Percentiles rank a stretch among this genome's conserved stretches.
Conservation (phyloP, 2,888 invertebrate genomes). For the Tetragonula carbonaria region DNA sequence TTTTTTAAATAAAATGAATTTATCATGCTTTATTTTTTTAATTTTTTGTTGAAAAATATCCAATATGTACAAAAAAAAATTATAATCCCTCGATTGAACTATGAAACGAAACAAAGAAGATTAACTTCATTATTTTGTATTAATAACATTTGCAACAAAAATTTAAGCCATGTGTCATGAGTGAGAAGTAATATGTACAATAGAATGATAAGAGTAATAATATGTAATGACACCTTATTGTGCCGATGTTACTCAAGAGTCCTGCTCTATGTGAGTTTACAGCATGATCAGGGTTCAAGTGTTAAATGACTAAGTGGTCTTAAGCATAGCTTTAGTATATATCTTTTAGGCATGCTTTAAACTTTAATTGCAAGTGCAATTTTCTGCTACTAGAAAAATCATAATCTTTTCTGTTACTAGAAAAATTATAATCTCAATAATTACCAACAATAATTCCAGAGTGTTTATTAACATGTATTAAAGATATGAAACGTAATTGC, state of each 20-base stretch:
- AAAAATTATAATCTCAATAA: neutral
- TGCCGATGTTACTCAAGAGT: conserved; percentile 55
- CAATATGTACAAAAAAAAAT: neutral
- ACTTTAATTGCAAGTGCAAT: conserved; percentile 53
- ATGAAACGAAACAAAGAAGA: neutral
- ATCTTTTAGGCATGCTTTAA: conserved; percentile 28
- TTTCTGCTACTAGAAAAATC: neutral
- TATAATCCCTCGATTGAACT: neutral
- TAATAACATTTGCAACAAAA: conserved; percentile 24
- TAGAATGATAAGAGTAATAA: conserved; percentile 70
- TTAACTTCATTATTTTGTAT: neutral
- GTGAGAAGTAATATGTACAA: conserved; percentile 62
- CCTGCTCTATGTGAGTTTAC: conserved; percentile 56
- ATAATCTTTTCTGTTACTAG: neutral
- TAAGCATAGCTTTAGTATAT: conserved; percentile 60
- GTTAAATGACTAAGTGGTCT: conserved; percentile 76
- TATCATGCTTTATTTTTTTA: neutral
- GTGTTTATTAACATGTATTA: neutral
- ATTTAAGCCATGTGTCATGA: conserved; percentile 32
- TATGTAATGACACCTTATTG: conserved; percentile 68
- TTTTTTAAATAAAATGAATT: neutral
- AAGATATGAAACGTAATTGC: neutral
- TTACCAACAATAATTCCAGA: neutral
- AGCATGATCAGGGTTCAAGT: conserved; percentile 74
- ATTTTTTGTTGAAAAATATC: neutral